Evolutionary conservation across 1,140 invertebrate genomes (phyloP).

Genomic region (Adelges cooleyi): DNA sequence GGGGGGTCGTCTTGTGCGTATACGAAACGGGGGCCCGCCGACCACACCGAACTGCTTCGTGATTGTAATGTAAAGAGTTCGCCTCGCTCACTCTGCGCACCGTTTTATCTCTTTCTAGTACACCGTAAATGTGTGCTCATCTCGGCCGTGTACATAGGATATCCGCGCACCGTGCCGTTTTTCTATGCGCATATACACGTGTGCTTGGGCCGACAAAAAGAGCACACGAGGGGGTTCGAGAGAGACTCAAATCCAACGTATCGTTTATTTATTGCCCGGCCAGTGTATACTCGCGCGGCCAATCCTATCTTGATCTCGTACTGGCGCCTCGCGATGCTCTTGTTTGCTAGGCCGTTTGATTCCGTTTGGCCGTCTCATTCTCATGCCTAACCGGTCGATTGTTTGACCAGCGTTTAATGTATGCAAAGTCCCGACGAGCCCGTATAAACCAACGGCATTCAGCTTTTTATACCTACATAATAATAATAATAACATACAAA

Average conservation of each 20-base stretch:
- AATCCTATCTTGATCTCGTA: conserved; percentile 13
- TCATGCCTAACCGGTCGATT: not conserved
- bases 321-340: conserved; percentile 1
- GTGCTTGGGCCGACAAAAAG: conserved; percentile 6
- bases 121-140: not conserved
- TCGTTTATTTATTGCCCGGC: conserved; percentile 18
- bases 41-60: conserved; percentile 8
- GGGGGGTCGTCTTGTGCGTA: conserved; percentile 6
- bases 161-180: not conserved
- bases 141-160: not conserved
- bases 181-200: too few relatives aligned
- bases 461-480: too few relatives aligned
- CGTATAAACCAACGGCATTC: too few relatives aligned
- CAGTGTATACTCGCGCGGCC: not conserved
- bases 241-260: not conserved
- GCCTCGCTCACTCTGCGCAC: not conserved
- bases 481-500: too few relatives aligned
- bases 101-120: not conserved
- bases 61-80: conserved; percentile 2
- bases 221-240: not conserved
- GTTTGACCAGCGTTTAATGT: too few relatives aligned
- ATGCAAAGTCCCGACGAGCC: too few relatives aligned
- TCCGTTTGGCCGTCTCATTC: not conserved
- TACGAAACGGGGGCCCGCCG: conserved; percentile 10
- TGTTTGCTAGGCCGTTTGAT: not conserved